Base-by-base conservation (phyloP, 37 sponge, comb jelly and placozoan species). In the Bolinopsis microptera region DNA sequence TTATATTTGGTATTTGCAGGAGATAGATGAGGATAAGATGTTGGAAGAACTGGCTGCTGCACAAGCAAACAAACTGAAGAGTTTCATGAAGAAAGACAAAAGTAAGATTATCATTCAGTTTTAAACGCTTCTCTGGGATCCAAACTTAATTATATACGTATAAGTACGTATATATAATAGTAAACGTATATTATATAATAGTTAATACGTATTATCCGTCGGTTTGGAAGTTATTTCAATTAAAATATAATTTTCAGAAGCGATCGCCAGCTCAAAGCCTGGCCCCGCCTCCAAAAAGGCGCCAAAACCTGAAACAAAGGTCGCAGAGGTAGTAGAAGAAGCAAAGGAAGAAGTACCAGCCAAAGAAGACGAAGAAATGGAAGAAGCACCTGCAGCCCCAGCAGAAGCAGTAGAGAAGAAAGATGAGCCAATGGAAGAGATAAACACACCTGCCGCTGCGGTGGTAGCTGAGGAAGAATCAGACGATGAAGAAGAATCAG, bases 401-500 rank as follows among this genome's bases (percentile, higher is more conserved):
- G 61, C 37, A 41, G 90, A 9, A 1, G 90, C 16, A 38, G 90
- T 48, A 1, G 61, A 86, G 90, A 86, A 86, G 61, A 41, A 86
- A 25, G 90, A 86, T n/a, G 90, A 39, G 30, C 26, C 27, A 22
- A 38, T 86, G 16, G 90, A 86, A 25, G 90, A 86, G 35, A 39
- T 86, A 8, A 38, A 86, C 26, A 41, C 90, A 16, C 90, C 90
- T 16, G 90, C 39, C 0, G 61, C 90, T 41, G 90, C 90, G 24
- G 90, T 39, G 33, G 90, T 18, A 27, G 90, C 37, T 1, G 90
- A 34, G 61, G 90, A 39, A 18, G 90, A 86, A 30, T 41, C 90
- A 24, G 90, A 86, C 3, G 90, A 86, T n/a, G 90, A 86, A 48
- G 90, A 40, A 26, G 90, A 86, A 86, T 86, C 90, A 39, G 90